These are phyloP conservation scores for Strix aluco DNA, from an alignment of 2,113 vertebrate genomes.

Conservation along the genomic window DNA sequence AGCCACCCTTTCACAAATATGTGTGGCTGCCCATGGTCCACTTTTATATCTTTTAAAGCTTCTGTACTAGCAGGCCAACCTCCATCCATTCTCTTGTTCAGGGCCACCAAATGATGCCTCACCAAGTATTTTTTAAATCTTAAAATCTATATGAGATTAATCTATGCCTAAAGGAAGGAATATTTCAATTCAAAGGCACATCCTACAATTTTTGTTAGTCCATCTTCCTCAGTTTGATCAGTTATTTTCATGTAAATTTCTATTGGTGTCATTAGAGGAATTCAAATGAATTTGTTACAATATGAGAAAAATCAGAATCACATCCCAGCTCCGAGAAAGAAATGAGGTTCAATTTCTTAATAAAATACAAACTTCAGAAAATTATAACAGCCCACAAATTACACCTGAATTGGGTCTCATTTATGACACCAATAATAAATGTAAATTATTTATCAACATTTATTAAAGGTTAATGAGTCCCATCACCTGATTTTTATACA, in stretches of 20 bases:
- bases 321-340: neutral
- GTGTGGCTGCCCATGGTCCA: neutral
- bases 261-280: neutral
- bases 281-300: neutral
- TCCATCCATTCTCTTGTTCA: neutral
- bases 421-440: neutral
- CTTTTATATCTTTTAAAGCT: neutral
- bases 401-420: neutral
- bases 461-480: neutral
- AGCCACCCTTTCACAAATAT: neutral
- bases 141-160: neutral
- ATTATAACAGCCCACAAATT: neutral
- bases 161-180: neutral
- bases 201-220: neutral
- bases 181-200: neutral
- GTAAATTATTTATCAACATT: conserved; percentile 4
- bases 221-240: neutral
- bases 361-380: neutral
- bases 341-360: neutral
- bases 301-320: neutral
- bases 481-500: neutral
- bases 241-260: neutral
- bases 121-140: neutral
- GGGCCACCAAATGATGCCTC: neutral
- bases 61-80: neutral